phyloP scores from a whole-genome alignment of 2,113 vertebrate genomes.

The Oncorhynchus tshawytscha region DNA sequence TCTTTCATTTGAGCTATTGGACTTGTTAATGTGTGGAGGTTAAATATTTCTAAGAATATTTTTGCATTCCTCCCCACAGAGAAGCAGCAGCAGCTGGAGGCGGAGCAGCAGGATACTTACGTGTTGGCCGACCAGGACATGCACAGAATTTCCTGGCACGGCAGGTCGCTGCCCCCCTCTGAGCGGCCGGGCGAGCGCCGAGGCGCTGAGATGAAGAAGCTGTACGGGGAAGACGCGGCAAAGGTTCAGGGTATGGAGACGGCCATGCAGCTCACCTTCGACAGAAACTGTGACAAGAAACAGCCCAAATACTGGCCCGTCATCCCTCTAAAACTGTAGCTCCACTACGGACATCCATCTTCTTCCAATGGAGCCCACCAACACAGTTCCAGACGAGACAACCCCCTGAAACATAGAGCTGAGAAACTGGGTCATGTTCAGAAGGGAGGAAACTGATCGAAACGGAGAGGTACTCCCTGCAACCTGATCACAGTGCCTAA shows the following conservation, averaged over 20 bases:
- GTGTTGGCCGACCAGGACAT: conserved; percentile 86
- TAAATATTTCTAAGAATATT: too few species aligned
- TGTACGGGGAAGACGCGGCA: conserved; percentile 82
- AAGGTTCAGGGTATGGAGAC: conserved; percentile 94
- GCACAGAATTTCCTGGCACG: conserved; percentile 60
- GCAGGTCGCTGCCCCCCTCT: conserved; percentile 66
- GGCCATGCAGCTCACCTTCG: conserved; percentile 89
- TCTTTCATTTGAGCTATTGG: too few species aligned
- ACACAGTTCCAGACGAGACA: neutral
- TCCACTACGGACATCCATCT: neutral
- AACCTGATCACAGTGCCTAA: too few species aligned
- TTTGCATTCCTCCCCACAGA: conserved; percentile 72
- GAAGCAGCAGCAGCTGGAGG: conserved; percentile 87
- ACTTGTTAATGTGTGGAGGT: too few species aligned
- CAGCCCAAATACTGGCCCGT: conserved; percentile 96
- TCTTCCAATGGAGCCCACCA: too few species aligned
- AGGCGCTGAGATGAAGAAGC: conserved; percentile 83
- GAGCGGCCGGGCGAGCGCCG: conserved; percentile 86
- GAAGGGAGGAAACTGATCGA: too few species aligned
- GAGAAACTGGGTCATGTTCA: too few species aligned
- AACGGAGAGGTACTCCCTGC: too few species aligned
- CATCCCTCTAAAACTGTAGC: conserved; percentile 88
- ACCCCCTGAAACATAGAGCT: neutral
- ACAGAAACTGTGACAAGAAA: conserved; percentile 88
- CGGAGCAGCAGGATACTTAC: conserved; percentile 72